phyloP scores from a whole-genome alignment of 2,888 invertebrate species.

The Spisula subtruncata region DNA sequence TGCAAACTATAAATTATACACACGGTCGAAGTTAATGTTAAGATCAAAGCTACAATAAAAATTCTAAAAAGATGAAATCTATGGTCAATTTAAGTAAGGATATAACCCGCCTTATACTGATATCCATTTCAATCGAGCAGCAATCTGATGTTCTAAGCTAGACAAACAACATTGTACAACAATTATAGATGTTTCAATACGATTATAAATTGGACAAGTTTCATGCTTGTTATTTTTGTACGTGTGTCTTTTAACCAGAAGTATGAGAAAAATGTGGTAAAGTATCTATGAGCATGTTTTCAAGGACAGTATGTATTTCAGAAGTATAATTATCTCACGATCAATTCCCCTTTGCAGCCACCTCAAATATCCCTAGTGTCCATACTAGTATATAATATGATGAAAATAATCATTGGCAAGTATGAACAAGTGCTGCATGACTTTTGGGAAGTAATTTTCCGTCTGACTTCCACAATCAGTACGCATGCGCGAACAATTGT shows the following conservation, averaged over 20 bases:
- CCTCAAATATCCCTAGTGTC: not conserved
- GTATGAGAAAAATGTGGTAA: not conserved
- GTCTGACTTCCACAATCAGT: constrained; percentile 8
- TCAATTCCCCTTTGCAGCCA: not conserved
- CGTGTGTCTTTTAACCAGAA: not conserved
- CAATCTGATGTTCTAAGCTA: too few species aligned
- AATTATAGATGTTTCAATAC: too few species aligned
- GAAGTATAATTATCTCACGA: not conserved
- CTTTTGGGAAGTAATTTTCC: constrained; percentile 41
- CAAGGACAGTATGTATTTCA: not conserved
- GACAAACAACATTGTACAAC: too few species aligned
- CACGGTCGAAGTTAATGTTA: too few species aligned
- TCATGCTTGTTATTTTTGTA: not conserved
- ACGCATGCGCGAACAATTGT: constrained; percentile 52
- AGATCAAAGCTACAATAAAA: too few species aligned
- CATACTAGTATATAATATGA: constrained; percentile 14
- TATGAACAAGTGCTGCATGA: constrained; percentile 26
- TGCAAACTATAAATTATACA: too few species aligned
- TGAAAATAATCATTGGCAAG: constrained; percentile 28
- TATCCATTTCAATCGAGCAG: too few species aligned
- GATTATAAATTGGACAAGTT: not conserved
- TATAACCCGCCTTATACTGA: too few species aligned
- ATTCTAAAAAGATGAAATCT: too few species aligned
- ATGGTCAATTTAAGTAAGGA: too few species aligned
- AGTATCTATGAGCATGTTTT: not conserved